Evolutionary conservation across 2,888 invertebrate genomes (phyloP).

Genomic region (Carpatolechia fugitivella): DNA sequence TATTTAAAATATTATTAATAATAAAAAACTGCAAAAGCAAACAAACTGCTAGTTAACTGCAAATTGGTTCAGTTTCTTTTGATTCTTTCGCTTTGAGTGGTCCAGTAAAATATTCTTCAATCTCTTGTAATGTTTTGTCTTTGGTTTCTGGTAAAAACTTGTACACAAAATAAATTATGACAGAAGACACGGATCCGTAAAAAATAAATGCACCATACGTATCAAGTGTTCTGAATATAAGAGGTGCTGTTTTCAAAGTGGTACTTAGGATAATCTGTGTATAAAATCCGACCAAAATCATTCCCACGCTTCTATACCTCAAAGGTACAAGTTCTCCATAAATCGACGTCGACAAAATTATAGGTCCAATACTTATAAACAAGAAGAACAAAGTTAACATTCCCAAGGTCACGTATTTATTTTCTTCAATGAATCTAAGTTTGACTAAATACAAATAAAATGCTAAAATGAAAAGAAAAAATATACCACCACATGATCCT

Average conservation of each 20-base stretch:
- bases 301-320: conserved; percentile 41
- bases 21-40: no score
- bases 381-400: conserved; percentile 47
- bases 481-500: conserved; percentile 40
- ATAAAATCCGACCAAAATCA: conserved; percentile 37
- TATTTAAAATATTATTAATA: no score
- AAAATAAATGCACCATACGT: conserved; percentile 45
- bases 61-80: background rate
- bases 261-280: conserved; percentile 40
- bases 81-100: background rate
- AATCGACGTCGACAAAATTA: conserved; percentile 48
- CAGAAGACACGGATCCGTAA: conserved; percentile 23
- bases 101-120: background rate
- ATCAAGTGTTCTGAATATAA: conserved; percentile 40
- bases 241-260: conserved; percentile 45
- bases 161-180: conserved; percentile 23
- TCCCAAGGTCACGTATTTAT: conserved; percentile 40
- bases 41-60: no score
- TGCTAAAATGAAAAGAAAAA: conserved; percentile 44
- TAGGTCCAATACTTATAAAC: conserved; percentile 50
- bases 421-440: conserved; percentile 36
- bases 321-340: conserved; percentile 51
- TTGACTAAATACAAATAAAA: conserved; percentile 47
- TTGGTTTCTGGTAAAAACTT: conserved; percentile 32
- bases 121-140: conserved; percentile 24